Evolutionary conservation across 2,888 invertebrate species (phyloP).

Genomic region (Ptychoptera contaminata): DNA sequence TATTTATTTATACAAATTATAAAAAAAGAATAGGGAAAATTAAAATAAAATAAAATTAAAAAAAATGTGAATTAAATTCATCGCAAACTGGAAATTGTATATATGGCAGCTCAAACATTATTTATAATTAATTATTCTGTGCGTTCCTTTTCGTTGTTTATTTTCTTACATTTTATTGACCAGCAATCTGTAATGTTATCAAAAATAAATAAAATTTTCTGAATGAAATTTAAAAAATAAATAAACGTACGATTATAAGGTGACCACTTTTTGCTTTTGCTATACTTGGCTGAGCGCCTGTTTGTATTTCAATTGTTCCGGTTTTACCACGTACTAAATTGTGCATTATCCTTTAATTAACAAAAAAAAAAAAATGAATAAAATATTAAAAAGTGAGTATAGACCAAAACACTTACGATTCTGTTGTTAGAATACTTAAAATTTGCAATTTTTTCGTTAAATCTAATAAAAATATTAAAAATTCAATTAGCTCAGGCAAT

Average conservation of each 20-base stretch:
- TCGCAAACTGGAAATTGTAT: no score
- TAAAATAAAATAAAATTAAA: no score
- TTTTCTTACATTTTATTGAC: no score
- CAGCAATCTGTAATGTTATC: no score
- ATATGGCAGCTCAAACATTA: no score
- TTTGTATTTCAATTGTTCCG: slow-evolving; percentile 69
- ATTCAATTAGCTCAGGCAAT: slow-evolving; percentile 68
- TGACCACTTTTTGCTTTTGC: slow-evolving; percentile 74
- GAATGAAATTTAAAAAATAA: no score
- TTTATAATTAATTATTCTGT: no score
- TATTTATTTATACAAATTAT: no score
- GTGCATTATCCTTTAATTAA: slow-evolving; percentile 59
- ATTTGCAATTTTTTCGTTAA: slow-evolving; percentile 56
- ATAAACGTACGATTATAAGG: slow-evolving; percentile 54
- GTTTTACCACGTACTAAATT: slow-evolving; percentile 69
- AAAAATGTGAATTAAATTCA: no score
- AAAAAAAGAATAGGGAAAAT: no score
- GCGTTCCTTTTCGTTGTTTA: no score
- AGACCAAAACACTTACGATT: slow-evolving; percentile 43
- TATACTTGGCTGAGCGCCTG: slow-evolving; percentile 58
- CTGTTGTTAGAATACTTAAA: slow-evolving; percentile 59
- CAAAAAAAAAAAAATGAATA: slow-evolving; percentile 8
- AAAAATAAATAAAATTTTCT: no score
- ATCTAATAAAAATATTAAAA: slow-evolving; percentile 64
- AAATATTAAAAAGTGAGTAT: background rate